Evolutionary conservation across 2,113 vertebrate species (phyloP).

Genomic region (Laterallus jamaicensis): DNA sequence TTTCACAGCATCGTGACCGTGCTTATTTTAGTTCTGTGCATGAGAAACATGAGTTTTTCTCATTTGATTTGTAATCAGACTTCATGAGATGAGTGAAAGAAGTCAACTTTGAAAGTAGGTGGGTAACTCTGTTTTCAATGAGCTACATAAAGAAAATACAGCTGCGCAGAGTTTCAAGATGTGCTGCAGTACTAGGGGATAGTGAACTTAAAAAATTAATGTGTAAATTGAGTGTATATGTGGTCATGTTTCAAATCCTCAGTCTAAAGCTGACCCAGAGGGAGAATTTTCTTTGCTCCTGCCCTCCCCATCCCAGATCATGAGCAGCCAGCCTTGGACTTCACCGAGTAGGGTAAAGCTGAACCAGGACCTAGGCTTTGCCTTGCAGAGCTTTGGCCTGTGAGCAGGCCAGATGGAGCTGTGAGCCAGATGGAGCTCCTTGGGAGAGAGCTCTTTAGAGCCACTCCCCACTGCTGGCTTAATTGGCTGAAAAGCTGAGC

Average conservation of each 20-base stretch:
- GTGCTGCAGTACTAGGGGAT: neutral
- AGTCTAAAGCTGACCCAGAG: neutral
- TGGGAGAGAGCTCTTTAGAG: neutral
- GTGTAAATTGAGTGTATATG: neutral
- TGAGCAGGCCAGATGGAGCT: neutral
- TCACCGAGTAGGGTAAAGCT: neutral
- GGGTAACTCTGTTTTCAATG: neutral
- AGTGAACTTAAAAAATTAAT: neutral
- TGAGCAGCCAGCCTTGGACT: neutral
- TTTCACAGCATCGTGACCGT: neutral
- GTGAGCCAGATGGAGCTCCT: neutral
- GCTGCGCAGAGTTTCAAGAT: neutral
- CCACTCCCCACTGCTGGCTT: neutral
- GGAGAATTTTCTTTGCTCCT: neutral
- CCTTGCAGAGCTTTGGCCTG: neutral
- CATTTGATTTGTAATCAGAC: neutral
- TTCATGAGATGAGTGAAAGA: neutral
- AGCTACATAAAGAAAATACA: neutral
- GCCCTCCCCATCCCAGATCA: neutral
- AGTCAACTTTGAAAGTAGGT: neutral
- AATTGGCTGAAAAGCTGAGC: neutral
- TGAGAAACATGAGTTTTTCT: neutral
- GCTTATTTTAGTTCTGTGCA: neutral
- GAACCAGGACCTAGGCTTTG: neutral
- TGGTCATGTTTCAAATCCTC: neutral